Evolutionary conservation across 2,113 vertebrate species (phyloP).

Genomic region (Scytalopus superciliaris): DNA sequence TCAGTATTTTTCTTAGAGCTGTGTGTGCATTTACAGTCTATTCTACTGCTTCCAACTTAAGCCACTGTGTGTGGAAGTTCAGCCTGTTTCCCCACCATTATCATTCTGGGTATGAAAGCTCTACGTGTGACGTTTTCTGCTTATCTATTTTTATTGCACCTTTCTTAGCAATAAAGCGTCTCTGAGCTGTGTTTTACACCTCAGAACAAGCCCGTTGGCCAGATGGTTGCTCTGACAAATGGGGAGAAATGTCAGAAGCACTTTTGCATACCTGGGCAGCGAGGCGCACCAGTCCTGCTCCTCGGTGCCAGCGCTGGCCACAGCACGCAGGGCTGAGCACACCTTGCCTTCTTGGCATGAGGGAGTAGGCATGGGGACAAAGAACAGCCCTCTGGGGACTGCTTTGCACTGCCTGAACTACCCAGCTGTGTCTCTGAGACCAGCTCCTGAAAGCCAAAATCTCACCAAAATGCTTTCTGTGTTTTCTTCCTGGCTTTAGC

Average conservation of each 20-base stretch:
- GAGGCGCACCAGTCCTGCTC: not conserved
- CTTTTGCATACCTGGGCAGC: not conserved
- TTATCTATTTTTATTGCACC: not conserved
- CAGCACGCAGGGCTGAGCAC: not conserved
- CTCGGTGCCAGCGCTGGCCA: not conserved
- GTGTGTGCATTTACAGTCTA: not conserved
- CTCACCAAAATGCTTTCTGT: not conserved
- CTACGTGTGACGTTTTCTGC: not conserved
- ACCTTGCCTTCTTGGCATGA: rapidly evolving
- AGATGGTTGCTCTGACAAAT: not conserved
- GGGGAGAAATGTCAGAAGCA: not conserved
- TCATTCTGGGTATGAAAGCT: not conserved
- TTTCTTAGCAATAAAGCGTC: not conserved
- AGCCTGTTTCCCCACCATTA: not conserved
- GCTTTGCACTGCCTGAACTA: not conserved
- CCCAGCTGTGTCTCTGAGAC: not conserved
- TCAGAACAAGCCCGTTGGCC: not conserved
- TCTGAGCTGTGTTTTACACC: not conserved
- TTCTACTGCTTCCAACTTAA: not conserved
- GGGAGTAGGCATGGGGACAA: not conserved
- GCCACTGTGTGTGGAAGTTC: not conserved
- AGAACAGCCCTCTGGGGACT: not conserved
- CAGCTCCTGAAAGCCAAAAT: not conserved
- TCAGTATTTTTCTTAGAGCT: not conserved
- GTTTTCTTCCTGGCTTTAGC: not conserved